A percentile compares a stretch with the other conserved stretches of the same genome.
phyloP scores from a whole-genome alignment of 2,888 invertebrate genomes.

The Hypercompe scribonia region DNA sequence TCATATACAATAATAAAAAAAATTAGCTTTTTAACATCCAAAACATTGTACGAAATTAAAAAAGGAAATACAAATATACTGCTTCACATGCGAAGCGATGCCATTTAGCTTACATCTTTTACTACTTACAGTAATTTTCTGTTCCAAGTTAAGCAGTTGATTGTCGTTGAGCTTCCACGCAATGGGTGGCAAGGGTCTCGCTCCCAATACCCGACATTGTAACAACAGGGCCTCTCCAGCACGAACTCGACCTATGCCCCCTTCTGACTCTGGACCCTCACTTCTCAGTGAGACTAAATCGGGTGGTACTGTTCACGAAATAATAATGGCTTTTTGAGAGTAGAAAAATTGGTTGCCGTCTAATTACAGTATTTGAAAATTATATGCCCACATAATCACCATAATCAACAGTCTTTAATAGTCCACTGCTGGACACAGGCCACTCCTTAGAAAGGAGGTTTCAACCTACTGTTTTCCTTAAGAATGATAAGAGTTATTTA shows the following conservation, averaged over 20 bases:
- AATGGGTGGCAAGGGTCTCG: slow-evolving; percentile 72
- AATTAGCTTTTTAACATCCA: too few relatives aligned
- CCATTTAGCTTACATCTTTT: not conserved
- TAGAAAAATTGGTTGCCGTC: not conserved
- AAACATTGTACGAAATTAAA: not conserved
- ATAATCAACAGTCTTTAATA: too few relatives aligned
- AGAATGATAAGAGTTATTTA: not conserved
- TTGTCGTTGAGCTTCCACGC: slow-evolving; percentile 70
- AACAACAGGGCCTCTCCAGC: slow-evolving; percentile 65
- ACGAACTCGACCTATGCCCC: slow-evolving; percentile 59
- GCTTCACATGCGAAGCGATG: not conserved
- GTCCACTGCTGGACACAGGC: too few relatives aligned
- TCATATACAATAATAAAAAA: too few relatives aligned
- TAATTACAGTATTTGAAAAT: not conserved
- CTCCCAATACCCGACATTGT: slow-evolving; percentile 80
- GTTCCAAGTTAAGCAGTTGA: slow-evolving; percentile 66
- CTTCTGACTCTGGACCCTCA: slow-evolving; percentile 46
- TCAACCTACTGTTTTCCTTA: not conserved
- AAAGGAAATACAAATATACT: not conserved
- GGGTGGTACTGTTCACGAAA: slow-evolving; percentile 68
- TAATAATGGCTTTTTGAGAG: not conserved
- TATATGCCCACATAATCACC: not conserved
- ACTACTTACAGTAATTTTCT: slow-evolving; percentile 69
- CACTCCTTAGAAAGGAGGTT: too few relatives aligned
- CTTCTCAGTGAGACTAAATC: slow-evolving; percentile 71